Evolutionary conservation across 2,888 invertebrate species (phyloP).

Genomic region (Drosophila nr. medialis): DNA sequence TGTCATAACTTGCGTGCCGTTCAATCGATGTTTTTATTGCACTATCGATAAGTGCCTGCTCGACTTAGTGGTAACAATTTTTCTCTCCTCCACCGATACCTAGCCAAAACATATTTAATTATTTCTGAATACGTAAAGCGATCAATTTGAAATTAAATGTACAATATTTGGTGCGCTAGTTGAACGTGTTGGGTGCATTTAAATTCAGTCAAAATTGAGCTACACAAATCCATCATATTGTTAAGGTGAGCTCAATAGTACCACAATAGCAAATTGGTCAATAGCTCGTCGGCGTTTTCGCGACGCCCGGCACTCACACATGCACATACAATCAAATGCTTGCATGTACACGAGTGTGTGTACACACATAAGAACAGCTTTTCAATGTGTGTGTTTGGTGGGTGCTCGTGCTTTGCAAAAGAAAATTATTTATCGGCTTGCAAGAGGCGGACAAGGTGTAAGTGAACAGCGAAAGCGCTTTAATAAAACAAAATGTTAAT

Average conservation of each 20-base stretch:
- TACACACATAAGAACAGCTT: conserved; percentile 5
- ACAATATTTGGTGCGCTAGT: conserved; percentile 8
- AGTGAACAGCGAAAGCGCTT: conserved; percentile 14
- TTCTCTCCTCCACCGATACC: conserved; percentile 40
- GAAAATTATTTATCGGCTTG: conserved; percentile 38
- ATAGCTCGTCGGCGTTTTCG: conserved; percentile 69
- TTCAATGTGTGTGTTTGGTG: conserved; percentile 31
- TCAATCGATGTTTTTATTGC: conserved; percentile 10
- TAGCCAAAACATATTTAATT: conserved; percentile 61
- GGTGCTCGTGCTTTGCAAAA: conserved; percentile 62
- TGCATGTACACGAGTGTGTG: conserved; percentile 12
- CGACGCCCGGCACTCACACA: conserved; percentile 70
- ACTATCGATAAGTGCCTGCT: conserved; percentile 23
- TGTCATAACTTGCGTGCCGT: conserved; percentile 5
- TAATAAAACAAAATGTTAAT: conserved; percentile 59
- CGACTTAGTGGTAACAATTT: conserved; percentile 29
- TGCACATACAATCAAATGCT: conserved; percentile 12
- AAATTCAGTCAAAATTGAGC: conserved; percentile 1
- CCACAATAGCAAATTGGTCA: conserved; percentile 35
- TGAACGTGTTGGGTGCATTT: conserved; percentile 2
- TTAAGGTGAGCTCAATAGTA: conserved; percentile 31
- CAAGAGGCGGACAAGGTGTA: conserved; percentile 28
- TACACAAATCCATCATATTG: background rate
- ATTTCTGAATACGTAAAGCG: conserved; percentile 29
- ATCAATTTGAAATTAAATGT: conserved; percentile 4